These are phyloP conservation scores for Eriosoma lanigerum DNA, from an alignment of 1,140 invertebrate species.

Conservation along the genomic window DNA sequence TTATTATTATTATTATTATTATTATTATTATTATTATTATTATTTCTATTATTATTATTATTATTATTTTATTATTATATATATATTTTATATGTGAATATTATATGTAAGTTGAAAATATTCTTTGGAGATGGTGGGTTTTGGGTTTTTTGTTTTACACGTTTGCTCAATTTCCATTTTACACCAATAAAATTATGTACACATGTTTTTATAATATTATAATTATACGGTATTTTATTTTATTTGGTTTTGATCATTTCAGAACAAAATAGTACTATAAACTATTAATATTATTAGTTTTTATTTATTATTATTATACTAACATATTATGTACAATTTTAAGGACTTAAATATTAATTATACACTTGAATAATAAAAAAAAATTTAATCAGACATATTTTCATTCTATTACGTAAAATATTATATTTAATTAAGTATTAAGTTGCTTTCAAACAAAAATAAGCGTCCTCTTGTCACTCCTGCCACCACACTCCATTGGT, in stretches of 20 bases:
- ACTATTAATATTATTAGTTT: not conserved
- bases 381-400: no score
- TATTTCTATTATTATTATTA: not conserved
- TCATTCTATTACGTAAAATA: not conserved
- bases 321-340: not conserved
- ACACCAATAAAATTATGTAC: constrained; percentile 5
- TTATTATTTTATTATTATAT: not conserved
- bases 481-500: constrained; percentile 17
- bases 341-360: no score
- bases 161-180: constrained; percentile 46
- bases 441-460: not conserved
- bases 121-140: constrained; percentile 49
- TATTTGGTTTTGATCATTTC: constrained; percentile 1
- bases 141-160: constrained; percentile 34
- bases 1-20: constrained; percentile 19
- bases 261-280: not conserved
- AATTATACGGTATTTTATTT: not conserved
- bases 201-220: not conserved
- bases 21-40: not conserved
- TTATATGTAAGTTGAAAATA: not conserved
- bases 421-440: constrained; percentile 15
- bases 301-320: not conserved
- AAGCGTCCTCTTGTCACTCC: not conserved
- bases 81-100: not conserved
- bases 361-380: not conserved